Percentiles rank a stretch among this genome's conserved stretches.
Evolutionary conservation across 2,797 vertebrate genomes (phyloP).

Genomic region (Micromesistius poutassou): DNA sequence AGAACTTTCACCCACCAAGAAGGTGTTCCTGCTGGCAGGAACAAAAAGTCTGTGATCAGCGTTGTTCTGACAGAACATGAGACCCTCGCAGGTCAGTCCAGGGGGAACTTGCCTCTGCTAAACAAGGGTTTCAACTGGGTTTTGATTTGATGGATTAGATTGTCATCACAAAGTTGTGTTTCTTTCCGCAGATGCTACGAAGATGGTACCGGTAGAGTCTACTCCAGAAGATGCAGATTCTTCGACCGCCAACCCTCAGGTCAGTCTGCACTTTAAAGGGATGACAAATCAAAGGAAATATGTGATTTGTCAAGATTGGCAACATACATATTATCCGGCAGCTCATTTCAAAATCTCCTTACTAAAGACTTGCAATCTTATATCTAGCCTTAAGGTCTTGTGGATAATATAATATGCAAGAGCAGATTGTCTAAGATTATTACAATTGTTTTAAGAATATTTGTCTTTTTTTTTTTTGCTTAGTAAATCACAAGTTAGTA

Average conservation of each 20-base stretch:
- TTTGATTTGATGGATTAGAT: neutral
- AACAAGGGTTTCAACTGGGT: neutral
- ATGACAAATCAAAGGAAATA: neutral
- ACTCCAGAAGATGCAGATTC: constrained; percentile 34
- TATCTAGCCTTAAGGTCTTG: no score
- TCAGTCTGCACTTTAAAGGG: constrained; percentile 17
- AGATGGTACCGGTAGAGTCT: constrained; percentile 66
- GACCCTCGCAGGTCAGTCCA: constrained; percentile 64
- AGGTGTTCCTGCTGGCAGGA: constrained; percentile 30
- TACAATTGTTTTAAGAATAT: no score
- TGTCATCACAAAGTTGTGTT: neutral
- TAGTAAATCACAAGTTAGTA: no score
- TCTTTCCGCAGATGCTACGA: constrained; percentile 53
- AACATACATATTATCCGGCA: no score
- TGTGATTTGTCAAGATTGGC: no score
- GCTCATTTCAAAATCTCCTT: no score
- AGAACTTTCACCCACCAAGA: constrained; percentile 34
- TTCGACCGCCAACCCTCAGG: constrained; percentile 30
- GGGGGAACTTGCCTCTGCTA: neutral
- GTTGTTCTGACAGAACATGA: constrained; percentile 62
- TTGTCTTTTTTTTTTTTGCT: no score
- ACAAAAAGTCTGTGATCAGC: constrained; percentile 56
- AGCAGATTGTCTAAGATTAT: no score
- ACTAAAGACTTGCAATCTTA: no score
- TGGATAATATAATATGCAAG: no score